Evolutionary conservation across 2,888 invertebrate genomes (phyloP).

Genomic region (Drosophila peninsularis): DNA sequence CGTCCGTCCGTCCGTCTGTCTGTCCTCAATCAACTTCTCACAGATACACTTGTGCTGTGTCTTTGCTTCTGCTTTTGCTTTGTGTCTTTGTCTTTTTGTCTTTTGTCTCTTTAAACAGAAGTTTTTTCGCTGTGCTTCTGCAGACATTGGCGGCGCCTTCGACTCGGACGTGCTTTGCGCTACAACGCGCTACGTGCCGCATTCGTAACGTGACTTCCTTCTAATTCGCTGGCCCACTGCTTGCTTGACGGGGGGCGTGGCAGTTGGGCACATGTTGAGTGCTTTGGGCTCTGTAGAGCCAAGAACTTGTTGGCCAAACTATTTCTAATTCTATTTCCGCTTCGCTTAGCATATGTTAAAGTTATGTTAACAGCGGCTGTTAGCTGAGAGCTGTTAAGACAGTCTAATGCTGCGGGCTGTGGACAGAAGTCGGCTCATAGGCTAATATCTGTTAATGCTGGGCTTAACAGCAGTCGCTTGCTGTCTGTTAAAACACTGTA

Average conservation of each 20-base stretch:
- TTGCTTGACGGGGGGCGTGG: background rate
- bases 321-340: slow-evolving; percentile 11
- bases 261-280: background rate
- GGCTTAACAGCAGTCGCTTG: too few relatives aligned
- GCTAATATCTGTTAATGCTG: too few relatives aligned
- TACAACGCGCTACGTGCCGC: slow-evolving; percentile 67
- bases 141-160: slow-evolving; percentile 74
- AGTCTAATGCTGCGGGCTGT: background rate
- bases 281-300: slow-evolving; percentile 10
- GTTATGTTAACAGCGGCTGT: slow-evolving; percentile 1
- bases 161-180: slow-evolving; percentile 60
- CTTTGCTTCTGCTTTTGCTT: slow-evolving; percentile 27
- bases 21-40: slow-evolving; percentile 69
- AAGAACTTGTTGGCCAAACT: slow-evolving; percentile 9
- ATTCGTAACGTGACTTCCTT: slow-evolving; percentile 72
- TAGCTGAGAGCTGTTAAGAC: background rate
- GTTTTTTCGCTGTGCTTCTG: slow-evolving; percentile 32
- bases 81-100: slow-evolving; percentile 19
- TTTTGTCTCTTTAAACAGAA: slow-evolving; percentile 66
- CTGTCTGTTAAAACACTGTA: too few relatives aligned
- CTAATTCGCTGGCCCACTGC: slow-evolving; percentile 56
- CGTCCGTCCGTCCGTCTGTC: slow-evolving; percentile 35
- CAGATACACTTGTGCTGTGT: slow-evolving; percentile 66
- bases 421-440: too few relatives aligned
- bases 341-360: slow-evolving; percentile 13